A percentile compares a stretch with the other conserved stretches of the same genome.
Conservation (phyloP, 1,140 invertebrate species). For the Zaprionus camerounensis region DNA sequence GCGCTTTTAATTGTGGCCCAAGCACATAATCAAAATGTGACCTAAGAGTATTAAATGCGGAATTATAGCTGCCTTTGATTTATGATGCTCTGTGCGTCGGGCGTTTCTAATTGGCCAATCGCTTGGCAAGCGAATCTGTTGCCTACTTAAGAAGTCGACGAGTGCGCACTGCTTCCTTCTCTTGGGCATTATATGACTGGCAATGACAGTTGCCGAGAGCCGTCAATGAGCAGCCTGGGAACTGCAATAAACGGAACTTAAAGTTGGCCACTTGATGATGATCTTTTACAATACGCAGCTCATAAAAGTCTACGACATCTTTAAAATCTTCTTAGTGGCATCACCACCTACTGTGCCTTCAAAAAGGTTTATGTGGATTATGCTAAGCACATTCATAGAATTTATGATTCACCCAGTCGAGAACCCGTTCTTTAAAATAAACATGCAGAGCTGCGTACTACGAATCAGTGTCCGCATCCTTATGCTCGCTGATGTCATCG, state of each 20-base stretch:
- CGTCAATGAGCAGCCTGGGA: conserved; percentile 29
- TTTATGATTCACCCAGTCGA: conserved; percentile 26
- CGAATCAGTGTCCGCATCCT: conserved; percentile 28
- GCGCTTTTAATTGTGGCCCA: conserved; percentile 64
- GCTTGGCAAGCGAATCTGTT: conserved; percentile 29
- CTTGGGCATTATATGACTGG: conserved; percentile 9
- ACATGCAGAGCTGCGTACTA: conserved; percentile 1
- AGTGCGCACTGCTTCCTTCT: conserved; percentile 46
- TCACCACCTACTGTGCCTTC: conserved; percentile 26
- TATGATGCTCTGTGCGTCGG: conserved; percentile 54
- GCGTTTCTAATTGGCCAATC: conserved; percentile 67
- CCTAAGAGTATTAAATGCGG: conserved; percentile 42
- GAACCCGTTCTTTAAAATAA: conserved; percentile 12
- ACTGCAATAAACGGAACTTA: conserved; percentile 31
- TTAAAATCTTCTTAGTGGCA: conserved; percentile 14
- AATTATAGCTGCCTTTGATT: conserved; percentile 62
- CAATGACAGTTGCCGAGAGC: neutral
- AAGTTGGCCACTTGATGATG: conserved; percentile 14
- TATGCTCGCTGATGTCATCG: conserved; percentile 47
- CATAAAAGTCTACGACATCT: conserved; percentile 27
- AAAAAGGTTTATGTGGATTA: neutral
- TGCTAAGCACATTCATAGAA: neutral
- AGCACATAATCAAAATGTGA: conserved; percentile 48
- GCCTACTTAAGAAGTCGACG: conserved; percentile 64
- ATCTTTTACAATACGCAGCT: neutral